phyloP scores from a whole-genome alignment of 2,113 vertebrate genomes.

The Leucoraja erinaceus region DNA sequence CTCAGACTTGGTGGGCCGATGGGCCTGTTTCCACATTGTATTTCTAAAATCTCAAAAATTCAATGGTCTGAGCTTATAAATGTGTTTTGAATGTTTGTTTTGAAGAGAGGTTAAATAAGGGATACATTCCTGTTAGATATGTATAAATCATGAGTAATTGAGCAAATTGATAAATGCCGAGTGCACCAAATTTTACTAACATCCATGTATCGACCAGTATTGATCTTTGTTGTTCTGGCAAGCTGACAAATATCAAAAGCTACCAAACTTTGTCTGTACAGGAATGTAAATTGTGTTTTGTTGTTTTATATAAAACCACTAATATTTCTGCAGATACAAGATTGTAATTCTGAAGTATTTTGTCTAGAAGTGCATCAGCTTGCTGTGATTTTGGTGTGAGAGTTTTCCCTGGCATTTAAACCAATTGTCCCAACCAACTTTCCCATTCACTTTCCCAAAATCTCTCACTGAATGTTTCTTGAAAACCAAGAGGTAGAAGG shows the following conservation, averaged over 20 bases:
- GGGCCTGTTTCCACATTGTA: not conserved
- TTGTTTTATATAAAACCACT: not conserved
- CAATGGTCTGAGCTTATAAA: not conserved
- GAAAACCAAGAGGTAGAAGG: not conserved
- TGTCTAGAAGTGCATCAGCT: not conserved
- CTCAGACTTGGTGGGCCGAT: too few species aligned
- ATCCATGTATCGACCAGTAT: not conserved
- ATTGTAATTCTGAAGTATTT: not conserved
- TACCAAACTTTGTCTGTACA: not conserved
- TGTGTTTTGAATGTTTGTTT: not conserved
- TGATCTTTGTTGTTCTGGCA: not conserved
- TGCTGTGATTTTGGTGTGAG: not conserved
- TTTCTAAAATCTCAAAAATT: not conserved
- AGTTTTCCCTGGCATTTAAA: not conserved
- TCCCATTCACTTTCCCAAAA: not conserved
- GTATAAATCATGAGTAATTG: not conserved
- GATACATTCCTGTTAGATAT: not conserved
- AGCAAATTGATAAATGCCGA: not conserved
- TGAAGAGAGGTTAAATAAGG: not conserved
- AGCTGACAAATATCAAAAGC: not conserved
- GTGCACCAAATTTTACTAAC: slow-evolving; percentile 10
- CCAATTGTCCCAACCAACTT: not conserved
- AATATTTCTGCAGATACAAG: not conserved
- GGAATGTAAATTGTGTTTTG: not conserved
- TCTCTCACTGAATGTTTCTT: not conserved